phyloP scores from a whole-genome alignment of 2,888 invertebrate genomes.

The Slavum lentiscoides region DNA sequence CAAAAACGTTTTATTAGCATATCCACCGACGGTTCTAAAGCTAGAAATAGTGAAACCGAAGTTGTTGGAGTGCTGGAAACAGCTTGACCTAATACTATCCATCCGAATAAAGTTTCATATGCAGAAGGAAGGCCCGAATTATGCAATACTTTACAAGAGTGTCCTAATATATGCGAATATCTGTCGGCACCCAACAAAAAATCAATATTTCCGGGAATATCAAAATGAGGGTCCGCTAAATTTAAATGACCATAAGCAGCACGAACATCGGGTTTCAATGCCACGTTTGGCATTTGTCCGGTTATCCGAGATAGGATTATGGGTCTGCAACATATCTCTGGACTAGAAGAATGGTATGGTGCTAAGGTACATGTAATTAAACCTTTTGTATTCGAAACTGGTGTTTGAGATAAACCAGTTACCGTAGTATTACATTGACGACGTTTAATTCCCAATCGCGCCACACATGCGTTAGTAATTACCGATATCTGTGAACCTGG shows the following conservation, averaged over 20 bases:
- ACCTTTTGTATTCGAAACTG: not conserved
- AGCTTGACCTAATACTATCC: conserved; percentile 20
- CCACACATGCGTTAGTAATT: conserved; percentile 14
- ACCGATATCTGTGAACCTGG: conserved; percentile 30
- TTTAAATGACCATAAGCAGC: not conserved
- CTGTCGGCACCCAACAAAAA: conserved; percentile 2
- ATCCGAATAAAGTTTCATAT: conserved; percentile 30
- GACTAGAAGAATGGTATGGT: not conserved
- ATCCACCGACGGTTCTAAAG: conserved; percentile 5
- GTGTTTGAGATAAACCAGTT: not conserved
- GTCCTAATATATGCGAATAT: not conserved
- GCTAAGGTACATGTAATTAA: not conserved
- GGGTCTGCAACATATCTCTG: not conserved
- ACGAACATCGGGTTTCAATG: not conserved
- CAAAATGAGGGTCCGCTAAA: not conserved
- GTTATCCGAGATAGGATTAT: not conserved
- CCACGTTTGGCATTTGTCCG: not conserved
- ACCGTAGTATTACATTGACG: not conserved
- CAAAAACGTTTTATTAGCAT: conserved; percentile 18
- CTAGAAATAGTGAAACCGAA: not conserved
- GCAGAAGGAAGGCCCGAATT: not conserved
- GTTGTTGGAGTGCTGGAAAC: not conserved
- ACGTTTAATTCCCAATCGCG: not conserved
- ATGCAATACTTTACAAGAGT: not conserved
- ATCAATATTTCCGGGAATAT: not conserved